Conservation (phyloP, 2,113 vertebrate species). For the Heloderma charlesbogerti region DNA sequence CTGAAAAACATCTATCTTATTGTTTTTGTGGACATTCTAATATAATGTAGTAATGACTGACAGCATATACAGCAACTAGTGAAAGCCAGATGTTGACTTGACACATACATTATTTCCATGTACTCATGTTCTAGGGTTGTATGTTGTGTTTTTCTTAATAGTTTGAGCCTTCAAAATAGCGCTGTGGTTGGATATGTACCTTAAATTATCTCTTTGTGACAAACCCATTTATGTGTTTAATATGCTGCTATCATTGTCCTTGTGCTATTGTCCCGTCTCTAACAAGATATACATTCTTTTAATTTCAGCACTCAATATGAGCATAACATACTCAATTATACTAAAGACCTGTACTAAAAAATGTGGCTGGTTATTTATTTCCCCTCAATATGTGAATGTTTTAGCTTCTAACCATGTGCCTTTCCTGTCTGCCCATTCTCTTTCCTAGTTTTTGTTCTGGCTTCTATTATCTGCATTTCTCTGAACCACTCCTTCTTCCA, state of each 20-base stretch:
- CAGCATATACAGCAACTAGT: background rate
- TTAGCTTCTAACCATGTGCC: background rate
- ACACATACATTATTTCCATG: background rate
- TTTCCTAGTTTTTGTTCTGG: background rate
- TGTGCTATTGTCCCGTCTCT: background rate
- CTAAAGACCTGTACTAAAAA: background rate
- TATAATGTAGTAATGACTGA: background rate
- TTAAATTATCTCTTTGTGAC: background rate
- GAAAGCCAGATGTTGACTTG: fast-evolving
- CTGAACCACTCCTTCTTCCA: background rate
- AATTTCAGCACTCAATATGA: background rate
- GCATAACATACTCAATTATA: too few relatives aligned
- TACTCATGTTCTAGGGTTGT: background rate
- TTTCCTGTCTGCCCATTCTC: too few relatives aligned
- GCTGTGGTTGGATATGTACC: fast-evolving
- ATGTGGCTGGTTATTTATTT: background rate
- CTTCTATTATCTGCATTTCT: background rate
- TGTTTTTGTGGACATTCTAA: fast-evolving
- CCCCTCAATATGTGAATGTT: too few relatives aligned
- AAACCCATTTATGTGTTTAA: background rate
- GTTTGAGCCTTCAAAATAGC: background rate
- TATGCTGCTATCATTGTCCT: background rate
- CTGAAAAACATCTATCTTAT: background rate
- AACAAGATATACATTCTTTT: background rate
- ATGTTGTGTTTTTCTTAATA: fast-evolving